Evolutionary conservation across 1,140 invertebrate genomes (phyloP), one percentile per base, ranked within the genome.

Genomic region (Capitella teleta): DNA sequence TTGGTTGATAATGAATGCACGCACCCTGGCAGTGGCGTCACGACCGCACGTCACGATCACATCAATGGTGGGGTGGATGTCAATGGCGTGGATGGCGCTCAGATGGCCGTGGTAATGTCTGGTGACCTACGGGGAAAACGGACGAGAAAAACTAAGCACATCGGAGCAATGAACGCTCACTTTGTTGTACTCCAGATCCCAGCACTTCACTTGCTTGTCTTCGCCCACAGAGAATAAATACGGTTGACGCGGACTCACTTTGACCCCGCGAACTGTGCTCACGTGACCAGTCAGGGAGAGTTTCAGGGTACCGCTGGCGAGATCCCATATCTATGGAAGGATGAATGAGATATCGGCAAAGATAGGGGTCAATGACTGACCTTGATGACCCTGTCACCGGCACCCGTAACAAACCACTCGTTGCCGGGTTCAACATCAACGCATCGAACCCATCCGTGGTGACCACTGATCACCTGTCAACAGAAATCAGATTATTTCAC

Each of bases 101-200:
- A 99, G 76, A 75, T 99, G 95, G 0, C 95, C 96, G 75, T 99
- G 96, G 73, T 98, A 99, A 72, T 98, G 94, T 8, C 96, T 78
- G 54, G 98, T 95, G 4, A 94, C 86, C 81, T 83, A 54, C 30
- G 55, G 16, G 42, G 60, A 53, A 59, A 54, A 44, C n/a, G n/a
- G n/a, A n/a, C n/a, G n/a, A n/a, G n/a, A n/a, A n/a, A n/a, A n/a
- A n/a, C n/a, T n/a, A n/a, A n/a, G n/a, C n/a, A n/a, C n/a, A 34
- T 12, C 10, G 12, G 10, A 42, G 21, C 12, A 10, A n/a, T n/a
- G n/a, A n/a, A n/a, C 4, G 3, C 46, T 60, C 61, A 85, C 90
- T 78, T 98, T 98, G 68, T 98, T 99, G 56, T 98, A 93, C 72
- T 99, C 95, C 10, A 99, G 78, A 76, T 99, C 95, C 95, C 95